Base-by-base conservation (phyloP, 2,797 vertebrate genomes). In the Apogon talboti region DNA sequence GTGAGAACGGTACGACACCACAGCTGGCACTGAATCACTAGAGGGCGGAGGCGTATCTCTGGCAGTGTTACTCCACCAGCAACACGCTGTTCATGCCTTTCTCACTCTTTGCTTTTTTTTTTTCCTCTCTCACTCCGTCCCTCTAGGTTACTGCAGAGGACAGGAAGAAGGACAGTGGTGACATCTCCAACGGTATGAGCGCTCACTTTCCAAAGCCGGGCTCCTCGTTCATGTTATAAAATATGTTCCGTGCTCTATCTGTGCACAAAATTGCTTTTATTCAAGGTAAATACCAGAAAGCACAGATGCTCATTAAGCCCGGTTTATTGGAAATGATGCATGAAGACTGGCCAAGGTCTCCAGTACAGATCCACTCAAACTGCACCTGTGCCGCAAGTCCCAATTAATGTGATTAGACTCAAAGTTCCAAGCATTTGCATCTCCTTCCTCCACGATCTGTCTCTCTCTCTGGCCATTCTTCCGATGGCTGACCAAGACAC, bases 131-230 rank as follows among this genome's bases (percentile, higher is more conserved):
- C 40, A 74, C 11, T 62, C 66, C 71, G 33, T 81, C 76, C 85
- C 89, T 83, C 63, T 79, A 94, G 94, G 92, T 91, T 85, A 83
- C 78, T 76, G 71, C 87, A 91, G 87, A 93, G 88, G 89, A 92
- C 87, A 79, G 68, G 61, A 86, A 74, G 82, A 90, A 91, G 87
- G 90, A 90, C 74, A 24, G 60, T 35, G 82, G 70, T 66, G 51
- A 48, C 37, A 69, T 70, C 52, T 69, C 83, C 53, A 67, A 13
- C 64, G 93, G 93, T 95, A 90, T 81, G 91, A 78, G 60, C 63
- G 45, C 11, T 64, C 82, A 24, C 51, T 79, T 68, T 76, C 64
- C 63, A 53, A 66, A 35, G 37, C 52, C 44, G 8, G n/a, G n/a
- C n/a, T n/a, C 12, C 28, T 45, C n/a, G 38, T 79, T 65, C 2